A percentile compares a stretch with the other conserved stretches of the same genome.
Conservation (phyloP, 2,797 vertebrate species). For the Labeo calbasu region DNA sequence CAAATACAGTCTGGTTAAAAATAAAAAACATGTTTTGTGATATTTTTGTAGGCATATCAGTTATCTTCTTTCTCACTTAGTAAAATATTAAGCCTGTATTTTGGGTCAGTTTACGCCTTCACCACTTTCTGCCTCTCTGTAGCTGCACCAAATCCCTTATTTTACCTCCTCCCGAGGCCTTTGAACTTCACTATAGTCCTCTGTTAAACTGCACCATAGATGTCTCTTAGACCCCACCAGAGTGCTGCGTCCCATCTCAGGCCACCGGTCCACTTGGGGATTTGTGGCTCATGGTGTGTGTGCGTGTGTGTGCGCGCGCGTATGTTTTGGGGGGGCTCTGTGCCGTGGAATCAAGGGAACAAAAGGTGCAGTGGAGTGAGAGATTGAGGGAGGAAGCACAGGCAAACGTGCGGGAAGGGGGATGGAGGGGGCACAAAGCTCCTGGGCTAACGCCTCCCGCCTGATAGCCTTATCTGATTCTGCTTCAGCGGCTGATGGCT, state of each 20-base stretch:
- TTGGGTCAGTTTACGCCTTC: neutral
- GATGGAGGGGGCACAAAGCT: slow-evolving; percentile 84
- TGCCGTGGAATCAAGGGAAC: slow-evolving; percentile 86
- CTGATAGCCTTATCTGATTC: slow-evolving; percentile 92
- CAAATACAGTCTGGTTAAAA: neutral
- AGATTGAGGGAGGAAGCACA: slow-evolving; percentile 88
- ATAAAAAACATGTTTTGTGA: neutral
- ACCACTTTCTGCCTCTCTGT: slow-evolving; percentile 9
- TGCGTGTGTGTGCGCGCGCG: slow-evolving; percentile 66
- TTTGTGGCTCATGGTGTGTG: slow-evolving; percentile 39
- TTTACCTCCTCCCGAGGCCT: slow-evolving; percentile 42
- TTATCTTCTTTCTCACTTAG: neutral
- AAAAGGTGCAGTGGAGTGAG: slow-evolving; percentile 96
- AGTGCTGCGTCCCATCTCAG: slow-evolving; percentile 28
- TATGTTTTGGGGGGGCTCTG: slow-evolving; percentile 80
- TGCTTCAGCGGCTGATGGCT: slow-evolving; percentile 78
- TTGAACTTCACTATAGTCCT: slow-evolving; percentile 30
- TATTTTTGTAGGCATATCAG: neutral
- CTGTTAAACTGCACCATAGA: slow-evolving; percentile 30
- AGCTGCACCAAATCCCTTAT: slow-evolving; percentile 43
- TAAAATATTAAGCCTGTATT: neutral
- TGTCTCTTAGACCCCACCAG: slow-evolving; percentile 10
- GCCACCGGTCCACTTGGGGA: slow-evolving; percentile 18
- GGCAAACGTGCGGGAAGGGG: slow-evolving; percentile 77
- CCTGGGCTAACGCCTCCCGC: slow-evolving; percentile 82